These are phyloP conservation scores for Orestias chungarensis DNA, from an alignment of 2,797 vertebrate genomes.

Conservation along the genomic window DNA sequence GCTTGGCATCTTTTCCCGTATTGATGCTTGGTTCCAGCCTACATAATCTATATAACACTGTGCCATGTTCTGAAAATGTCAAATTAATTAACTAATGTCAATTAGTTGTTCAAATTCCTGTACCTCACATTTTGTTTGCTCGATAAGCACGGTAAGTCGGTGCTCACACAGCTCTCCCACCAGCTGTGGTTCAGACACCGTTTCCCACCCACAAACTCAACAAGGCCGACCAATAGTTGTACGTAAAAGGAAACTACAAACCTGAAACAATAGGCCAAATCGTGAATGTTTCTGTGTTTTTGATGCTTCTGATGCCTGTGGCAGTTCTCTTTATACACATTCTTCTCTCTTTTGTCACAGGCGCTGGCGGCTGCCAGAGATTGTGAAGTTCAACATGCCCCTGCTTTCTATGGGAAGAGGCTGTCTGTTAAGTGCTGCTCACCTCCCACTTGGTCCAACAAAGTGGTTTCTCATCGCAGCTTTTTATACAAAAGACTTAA, in stretches of 20 bases:
- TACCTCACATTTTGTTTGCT: constrained; percentile 24
- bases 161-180: constrained; percentile 50
- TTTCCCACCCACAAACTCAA: constrained; percentile 30
- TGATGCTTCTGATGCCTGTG: constrained; percentile 6
- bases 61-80: background rate
- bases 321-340: constrained; percentile 28
- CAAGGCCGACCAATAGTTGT: constrained; percentile 18
- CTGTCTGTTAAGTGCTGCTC: constrained; percentile 43
- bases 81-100: too few relatives aligned
- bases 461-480: constrained; percentile 10
- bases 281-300: constrained; percentile 25
- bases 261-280: background rate
- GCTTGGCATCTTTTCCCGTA: background rate
- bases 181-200: constrained; percentile 28
- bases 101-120: constrained; percentile 30
- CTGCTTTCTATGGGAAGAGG: constrained; percentile 37
- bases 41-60: background rate
- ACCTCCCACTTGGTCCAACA: constrained; percentile 8
- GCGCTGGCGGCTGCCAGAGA: constrained; percentile 23
- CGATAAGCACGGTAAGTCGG: constrained; percentile 38
- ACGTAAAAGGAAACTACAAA: background rate
- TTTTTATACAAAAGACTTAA: constrained; percentile 19
- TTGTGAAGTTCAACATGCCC: constrained; percentile 33
- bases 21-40: background rate
- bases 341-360: constrained; percentile 61